phyloP scores from a whole-genome alignment of 2,888 invertebrate species.

The Cheilosia variabilis region DNA sequence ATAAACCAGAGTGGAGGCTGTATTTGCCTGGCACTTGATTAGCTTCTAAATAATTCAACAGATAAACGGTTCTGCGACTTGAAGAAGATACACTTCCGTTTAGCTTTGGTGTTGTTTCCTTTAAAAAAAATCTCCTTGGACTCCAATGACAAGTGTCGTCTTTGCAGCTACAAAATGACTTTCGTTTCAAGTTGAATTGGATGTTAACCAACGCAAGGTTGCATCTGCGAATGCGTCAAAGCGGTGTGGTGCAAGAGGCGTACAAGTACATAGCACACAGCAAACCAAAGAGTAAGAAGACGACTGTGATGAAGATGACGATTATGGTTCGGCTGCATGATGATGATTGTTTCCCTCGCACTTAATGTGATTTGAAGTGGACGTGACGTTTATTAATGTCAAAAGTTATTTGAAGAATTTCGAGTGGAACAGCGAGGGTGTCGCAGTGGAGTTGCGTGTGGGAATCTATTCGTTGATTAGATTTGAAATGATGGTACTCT shows the following conservation, averaged over 20 bases:
- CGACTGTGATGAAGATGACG: background rate
- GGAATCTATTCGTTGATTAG: conserved; percentile 67
- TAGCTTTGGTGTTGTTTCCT: conserved; percentile 17
- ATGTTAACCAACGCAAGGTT: conserved; percentile 50
- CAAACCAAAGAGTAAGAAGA: conserved; percentile 11
- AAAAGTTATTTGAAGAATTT: conserved; percentile 67
- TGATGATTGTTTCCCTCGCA: conserved; percentile 26
- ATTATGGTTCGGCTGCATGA: background rate
- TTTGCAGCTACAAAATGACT: conserved; percentile 38
- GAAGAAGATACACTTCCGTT: conserved; percentile 61
- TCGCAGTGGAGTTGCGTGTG: conserved; percentile 58
- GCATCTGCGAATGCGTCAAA: conserved; percentile 2
- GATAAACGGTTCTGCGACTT: conserved; percentile 56
- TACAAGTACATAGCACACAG: background rate
- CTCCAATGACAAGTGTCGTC: conserved; percentile 9
- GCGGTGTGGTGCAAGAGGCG: background rate
- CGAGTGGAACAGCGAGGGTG: conserved; percentile 64
- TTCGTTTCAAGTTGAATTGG: conserved; percentile 41
- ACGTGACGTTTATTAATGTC: conserved; percentile 73
- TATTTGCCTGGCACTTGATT: conserved; percentile 71
- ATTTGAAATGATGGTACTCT: conserved; percentile 56
- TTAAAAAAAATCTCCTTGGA: conserved; percentile 25
- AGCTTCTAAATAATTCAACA: conserved; percentile 72
- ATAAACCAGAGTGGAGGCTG: conserved; percentile 9
- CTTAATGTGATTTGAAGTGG: conserved; percentile 60